Evolutionary conservation across 2,888 invertebrate genomes (phyloP), one percentile per base, ranked within the genome.

Genomic region (Uloborus plumipes): DNA sequence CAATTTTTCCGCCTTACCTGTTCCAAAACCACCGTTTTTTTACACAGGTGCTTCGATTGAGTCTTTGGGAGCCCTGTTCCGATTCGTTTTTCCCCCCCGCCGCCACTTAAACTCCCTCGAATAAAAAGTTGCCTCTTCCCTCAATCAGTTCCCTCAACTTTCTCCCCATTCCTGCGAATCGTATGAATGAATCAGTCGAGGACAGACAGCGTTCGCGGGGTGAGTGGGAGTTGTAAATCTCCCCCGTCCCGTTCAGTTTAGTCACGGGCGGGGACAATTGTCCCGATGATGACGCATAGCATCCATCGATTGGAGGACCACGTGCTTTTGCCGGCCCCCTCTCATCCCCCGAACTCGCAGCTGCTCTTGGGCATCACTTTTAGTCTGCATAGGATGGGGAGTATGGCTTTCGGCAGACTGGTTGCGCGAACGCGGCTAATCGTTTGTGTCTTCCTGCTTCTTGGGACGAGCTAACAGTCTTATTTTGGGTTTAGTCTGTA

Each of bases 221-320:
- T 47, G 55, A 58, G 62, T 61, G 58, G 51, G 58, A 49, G 65
- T 16, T 55, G 18, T 59, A 59, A 71, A 61, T 71, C 71, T 49
- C 20, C 15, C n/a, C 50, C 18, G 50, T 55, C 77, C 77, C 64
- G 70, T 64, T 31, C 64, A 15, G 73, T 80, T 80, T 80, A 80
- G 79, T 80, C 79, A 80, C 69, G 31, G 26, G 58, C 20, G 59
- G 66, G 53, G 75, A 65, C 66, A 55, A 58, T 75, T 67, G 75
- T 66, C 59, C 18, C 51, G 66, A 61, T 53, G 79, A 79, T 79
- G 79, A 80, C 79, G 79, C 79, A 79, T 79, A 20, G 67, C 79
- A 64, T 62, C 69, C 72, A 78, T 79, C 72, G 79, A 80, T 80
- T 73, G 67, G 61, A 67, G 39, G 66, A 67, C 79, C 79, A 80